Evolutionary conservation across 1,140 invertebrate genomes (phyloP), one percentile per base, ranked within the genome.

Genomic region (Hyles vespertilio): DNA sequence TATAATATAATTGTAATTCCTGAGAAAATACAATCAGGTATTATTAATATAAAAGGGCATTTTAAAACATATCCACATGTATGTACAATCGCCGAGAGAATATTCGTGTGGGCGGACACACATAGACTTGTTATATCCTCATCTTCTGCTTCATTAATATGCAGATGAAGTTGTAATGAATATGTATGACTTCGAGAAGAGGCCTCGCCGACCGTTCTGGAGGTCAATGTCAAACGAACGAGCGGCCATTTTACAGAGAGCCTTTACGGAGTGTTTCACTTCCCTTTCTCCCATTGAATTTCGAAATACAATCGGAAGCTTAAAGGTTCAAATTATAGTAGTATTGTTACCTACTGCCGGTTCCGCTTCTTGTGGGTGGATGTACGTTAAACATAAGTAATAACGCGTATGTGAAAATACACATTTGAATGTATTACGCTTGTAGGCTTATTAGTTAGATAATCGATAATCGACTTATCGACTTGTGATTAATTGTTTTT

Each of bases 221-320:
- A 75, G 81, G 81, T 84, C 81, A 84, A 78, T 84, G 78, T 81
- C 78, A 79, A 63, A 36, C 59, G 65, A 68, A 76, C 69, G 66
- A 43, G 64, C 65, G 64, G 54, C 72, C 68, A 70, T 22, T 68
- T 43, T 56, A 63, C 1, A 32, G 12, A 67, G 74, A 65, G 51
- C 70, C 59, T 59, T 62, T 51, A 64, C 59, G 49, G 48, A 62
- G 54, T 51, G 49, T 63, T 58, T 49, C 32, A 51, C 45, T 67
- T 63, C 55, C 67, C 56, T 64, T 63, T 61, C 63, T 64, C 51
- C 59, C 7, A 12, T 48, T 40, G 22, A 33, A 51, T 57, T 61
- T 54, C 56, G 45, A 56, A 40, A 22, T 10, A 62, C 32, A 46
- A 58, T 51, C 54, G 59, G 59, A 59, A 62, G 60, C 51, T 56